phyloP scores from a whole-genome alignment of 2,797 vertebrate species.

The Danionella dracula region DNA sequence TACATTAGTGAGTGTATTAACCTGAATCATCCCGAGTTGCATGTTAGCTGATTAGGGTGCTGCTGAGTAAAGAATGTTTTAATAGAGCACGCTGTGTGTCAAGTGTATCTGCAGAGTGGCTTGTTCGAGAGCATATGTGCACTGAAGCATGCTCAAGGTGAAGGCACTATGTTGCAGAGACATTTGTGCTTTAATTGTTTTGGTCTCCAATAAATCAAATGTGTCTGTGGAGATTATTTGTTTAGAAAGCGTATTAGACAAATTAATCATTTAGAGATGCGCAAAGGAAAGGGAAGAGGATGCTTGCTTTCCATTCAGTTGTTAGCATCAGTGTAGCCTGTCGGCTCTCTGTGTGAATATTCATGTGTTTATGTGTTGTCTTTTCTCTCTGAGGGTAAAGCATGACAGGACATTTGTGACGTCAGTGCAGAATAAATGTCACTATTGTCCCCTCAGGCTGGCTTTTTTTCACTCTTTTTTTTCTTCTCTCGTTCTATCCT shows the following conservation, averaged over 20 bases:
- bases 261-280: constrained; percentile 54
- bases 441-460: constrained; percentile 32
- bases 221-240: constrained; percentile 64
- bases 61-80: constrained; percentile 28
- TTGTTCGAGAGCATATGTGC: constrained; percentile 17
- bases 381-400: constrained; percentile 52
- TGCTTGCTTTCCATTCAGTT: constrained; percentile 4
- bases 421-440: constrained; percentile 59
- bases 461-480: constrained; percentile 3
- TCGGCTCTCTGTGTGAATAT: neutral
- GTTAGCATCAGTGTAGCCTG: constrained; percentile 1
- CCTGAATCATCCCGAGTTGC: neutral
- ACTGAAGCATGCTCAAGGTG: constrained; percentile 22
- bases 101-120: constrained; percentile 31
- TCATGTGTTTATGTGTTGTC: constrained; percentile 20
- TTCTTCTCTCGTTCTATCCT: neutral
- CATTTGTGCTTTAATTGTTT: constrained; percentile 64
- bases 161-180: constrained; percentile 30
- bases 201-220: constrained; percentile 69
- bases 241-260: constrained; percentile 59
- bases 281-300: neutral
- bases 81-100: constrained; percentile 7
- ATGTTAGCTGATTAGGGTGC: constrained; percentile 8
- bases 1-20: constrained; percentile 8
- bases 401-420: constrained; percentile 61